These are phyloP conservation scores for Sebastes itinus DNA, from an alignment of 2,797 vertebrate species.

Conservation along the genomic window DNA sequence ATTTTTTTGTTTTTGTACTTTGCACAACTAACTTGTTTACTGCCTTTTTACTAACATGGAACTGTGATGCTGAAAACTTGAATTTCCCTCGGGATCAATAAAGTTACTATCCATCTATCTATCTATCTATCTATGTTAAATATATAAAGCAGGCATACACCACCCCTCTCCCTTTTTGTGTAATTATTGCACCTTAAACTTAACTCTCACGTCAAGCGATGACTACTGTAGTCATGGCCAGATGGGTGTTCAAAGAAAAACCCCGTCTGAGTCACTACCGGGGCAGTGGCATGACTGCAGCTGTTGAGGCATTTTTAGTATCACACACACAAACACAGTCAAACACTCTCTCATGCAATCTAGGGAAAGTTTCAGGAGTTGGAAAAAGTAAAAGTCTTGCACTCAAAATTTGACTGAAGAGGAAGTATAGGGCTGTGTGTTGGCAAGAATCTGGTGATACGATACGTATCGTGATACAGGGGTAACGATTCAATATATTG, in stretches of 20 bases:
- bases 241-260: constrained; percentile 41
- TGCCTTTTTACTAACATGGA: no score
- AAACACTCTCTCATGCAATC: background rate
- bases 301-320: constrained; percentile 13
- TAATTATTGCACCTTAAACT: background rate
- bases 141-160: background rate
- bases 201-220: constrained; percentile 10
- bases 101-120: no score
- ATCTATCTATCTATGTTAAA: no score
- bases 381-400: background rate
- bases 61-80: no score
- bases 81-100: no score
- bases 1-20: no score
- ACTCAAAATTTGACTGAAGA: background rate
- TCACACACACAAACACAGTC: background rate
- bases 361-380: background rate
- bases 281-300: constrained; percentile 7
- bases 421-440: no score
- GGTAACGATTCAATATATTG: no score
- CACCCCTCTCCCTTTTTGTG: background rate
- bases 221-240: constrained; percentile 15
- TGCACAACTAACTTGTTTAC: no score
- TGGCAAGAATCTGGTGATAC: no score
- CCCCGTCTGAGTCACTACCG: constrained; percentile 32
- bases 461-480: no score